phyloP scores from a whole-genome alignment of 2,888 invertebrate species.

The Drepanosiphum platanoidis region DNA sequence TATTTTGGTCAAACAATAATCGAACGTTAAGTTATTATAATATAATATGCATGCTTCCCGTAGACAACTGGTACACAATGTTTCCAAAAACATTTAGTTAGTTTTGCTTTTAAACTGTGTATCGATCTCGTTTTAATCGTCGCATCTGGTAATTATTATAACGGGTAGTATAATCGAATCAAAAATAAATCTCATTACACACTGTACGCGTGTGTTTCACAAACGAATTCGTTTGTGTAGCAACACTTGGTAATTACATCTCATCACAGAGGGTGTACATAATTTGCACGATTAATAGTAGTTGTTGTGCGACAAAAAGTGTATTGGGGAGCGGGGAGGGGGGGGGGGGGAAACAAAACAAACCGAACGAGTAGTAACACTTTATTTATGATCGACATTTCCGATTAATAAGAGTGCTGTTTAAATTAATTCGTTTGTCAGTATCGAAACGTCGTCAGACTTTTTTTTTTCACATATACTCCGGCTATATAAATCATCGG shows the following conservation, averaged over 20 bases:
- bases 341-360: neutral
- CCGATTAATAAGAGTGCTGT: too few species aligned
- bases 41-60: conserved; percentile 30
- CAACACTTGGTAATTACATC: too few species aligned
- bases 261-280: neutral
- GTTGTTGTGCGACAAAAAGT: neutral
- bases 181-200: neutral
- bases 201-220: neutral
- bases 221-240: neutral
- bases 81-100: neutral
- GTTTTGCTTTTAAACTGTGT: conserved; percentile 22
- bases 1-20: conserved; percentile 5
- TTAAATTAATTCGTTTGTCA: too few species aligned
- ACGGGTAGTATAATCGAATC: neutral
- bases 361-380: too few species aligned
- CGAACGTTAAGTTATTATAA: neutral
- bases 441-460: too few species aligned
- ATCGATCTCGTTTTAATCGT: neutral
- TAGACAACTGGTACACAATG: neutral
- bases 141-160: neutral
- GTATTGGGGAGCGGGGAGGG: too few species aligned
- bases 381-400: too few species aligned
- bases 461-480: too few species aligned
- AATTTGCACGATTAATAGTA: neutral
- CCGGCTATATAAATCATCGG: too few species aligned